These are phyloP conservation scores for Arremon aurantiirostris DNA, from an alignment of 2,797 vertebrate genomes.

Conservation along the genomic window DNA sequence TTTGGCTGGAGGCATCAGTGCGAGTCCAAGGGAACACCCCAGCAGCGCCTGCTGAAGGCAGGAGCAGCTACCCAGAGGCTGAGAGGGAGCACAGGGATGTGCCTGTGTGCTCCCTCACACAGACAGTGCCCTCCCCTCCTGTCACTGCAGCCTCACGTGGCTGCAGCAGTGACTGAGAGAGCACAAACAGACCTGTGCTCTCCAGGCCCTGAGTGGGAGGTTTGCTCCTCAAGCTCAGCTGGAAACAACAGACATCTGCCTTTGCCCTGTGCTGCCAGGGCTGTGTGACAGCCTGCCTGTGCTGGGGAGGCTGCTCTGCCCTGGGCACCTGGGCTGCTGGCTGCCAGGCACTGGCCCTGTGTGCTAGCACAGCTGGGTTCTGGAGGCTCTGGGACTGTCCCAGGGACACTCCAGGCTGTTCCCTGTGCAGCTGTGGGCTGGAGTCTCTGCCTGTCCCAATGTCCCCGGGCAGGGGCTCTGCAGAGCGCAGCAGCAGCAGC, in stretches of 20 bases:
- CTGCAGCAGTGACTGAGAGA: background rate
- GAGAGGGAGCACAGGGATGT: background rate
- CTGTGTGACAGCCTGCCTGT: background rate
- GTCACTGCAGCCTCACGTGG: background rate
- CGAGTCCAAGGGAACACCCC: background rate
- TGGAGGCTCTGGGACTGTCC: background rate
- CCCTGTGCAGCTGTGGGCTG: background rate
- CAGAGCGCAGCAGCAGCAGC: background rate
- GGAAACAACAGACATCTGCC: background rate
- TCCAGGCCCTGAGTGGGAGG: background rate
- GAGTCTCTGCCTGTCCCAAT: accelerated
- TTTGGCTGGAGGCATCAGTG: background rate
- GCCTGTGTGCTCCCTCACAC: background rate
- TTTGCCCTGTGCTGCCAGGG: background rate
- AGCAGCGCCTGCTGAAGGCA: background rate
- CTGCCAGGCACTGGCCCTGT: background rate
- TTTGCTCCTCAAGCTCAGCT: background rate
- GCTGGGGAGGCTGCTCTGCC: background rate
- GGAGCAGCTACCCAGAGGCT: background rate
- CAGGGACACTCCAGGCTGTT: background rate
- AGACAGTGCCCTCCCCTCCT: background rate
- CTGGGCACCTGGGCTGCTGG: background rate
- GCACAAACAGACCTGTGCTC: background rate
- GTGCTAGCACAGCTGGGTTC: background rate
- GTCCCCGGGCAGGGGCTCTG: background rate